These are phyloP conservation scores for Cichladusa arquata DNA, from an alignment of 2,113 vertebrate genomes.

Conservation along the genomic window DNA sequence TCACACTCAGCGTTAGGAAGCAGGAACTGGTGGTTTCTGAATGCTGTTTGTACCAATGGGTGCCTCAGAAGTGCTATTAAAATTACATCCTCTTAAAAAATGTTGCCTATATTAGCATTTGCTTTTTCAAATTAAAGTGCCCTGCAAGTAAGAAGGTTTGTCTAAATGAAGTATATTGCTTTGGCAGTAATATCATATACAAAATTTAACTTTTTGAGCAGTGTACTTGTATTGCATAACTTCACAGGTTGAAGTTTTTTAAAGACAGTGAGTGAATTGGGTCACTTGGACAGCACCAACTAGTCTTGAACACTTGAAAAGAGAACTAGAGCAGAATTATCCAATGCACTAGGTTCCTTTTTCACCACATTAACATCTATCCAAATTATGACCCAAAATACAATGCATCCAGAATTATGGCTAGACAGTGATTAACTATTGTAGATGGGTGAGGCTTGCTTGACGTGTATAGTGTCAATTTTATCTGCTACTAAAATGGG, in stretches of 20 bases:
- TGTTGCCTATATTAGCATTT: not conserved
- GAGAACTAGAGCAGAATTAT: not conserved
- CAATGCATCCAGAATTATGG: not conserved
- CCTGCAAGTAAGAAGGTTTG: not conserved
- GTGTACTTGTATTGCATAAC: not conserved
- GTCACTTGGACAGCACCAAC: not conserved
- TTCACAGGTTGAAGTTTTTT: not conserved
- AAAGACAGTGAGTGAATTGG: not conserved
- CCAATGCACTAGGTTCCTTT: not conserved
- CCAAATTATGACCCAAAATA: not conserved
- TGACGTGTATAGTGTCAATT: not conserved
- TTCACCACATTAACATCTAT: not conserved
- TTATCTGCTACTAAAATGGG: not conserved
- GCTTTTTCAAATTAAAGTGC: not conserved
- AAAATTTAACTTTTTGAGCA: not conserved
- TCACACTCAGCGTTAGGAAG: not conserved
- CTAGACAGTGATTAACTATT: not conserved
- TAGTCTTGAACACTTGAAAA: not conserved
- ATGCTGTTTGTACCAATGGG: not conserved
- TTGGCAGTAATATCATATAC: not conserved
- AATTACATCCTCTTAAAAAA: not conserved
- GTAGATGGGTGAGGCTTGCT: not conserved
- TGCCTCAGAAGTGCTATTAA: not conserved
- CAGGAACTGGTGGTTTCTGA: not conserved
- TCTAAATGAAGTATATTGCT: not conserved